Evolutionary conservation across 2,113 vertebrate genomes (phyloP).

Genomic region (Pseudopodoces humilis): DNA sequence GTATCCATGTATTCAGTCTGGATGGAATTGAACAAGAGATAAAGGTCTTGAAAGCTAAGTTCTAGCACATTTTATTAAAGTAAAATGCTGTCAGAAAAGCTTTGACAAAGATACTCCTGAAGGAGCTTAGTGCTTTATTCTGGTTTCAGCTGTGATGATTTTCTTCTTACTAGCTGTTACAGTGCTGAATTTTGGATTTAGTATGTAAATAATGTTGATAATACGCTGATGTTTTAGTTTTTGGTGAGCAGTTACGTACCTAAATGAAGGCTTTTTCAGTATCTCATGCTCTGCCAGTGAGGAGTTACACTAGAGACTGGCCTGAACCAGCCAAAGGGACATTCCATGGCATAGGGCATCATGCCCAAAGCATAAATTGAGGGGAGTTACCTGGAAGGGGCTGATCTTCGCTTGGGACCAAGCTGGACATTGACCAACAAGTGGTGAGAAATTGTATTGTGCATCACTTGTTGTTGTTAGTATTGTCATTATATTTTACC

Average conservation of each 20-base stretch:
- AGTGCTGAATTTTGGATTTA: neutral
- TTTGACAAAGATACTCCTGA: neutral
- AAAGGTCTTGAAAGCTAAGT: neutral
- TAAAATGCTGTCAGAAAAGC: neutral
- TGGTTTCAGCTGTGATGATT: neutral
- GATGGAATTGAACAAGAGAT: neutral
- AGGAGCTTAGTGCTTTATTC: neutral
- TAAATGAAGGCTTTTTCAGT: neutral
- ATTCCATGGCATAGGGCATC: neutral
- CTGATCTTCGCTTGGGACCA: neutral
- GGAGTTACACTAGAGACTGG: neutral
- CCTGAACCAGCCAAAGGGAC: neutral
- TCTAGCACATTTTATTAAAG: neutral
- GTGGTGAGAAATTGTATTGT: neutral
- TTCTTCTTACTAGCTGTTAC: neutral
- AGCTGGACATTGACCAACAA: neutral
- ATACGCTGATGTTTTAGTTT: neutral
- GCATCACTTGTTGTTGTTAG: neutral
- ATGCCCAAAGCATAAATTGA: neutral
- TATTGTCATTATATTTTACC: neutral
- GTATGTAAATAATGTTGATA: neutral
- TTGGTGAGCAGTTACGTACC: neutral
- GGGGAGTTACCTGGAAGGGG: neutral
- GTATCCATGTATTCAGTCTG: neutral
- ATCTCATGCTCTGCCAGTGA: neutral